Evolutionary conservation across 2,797 vertebrate genomes (phyloP).

Genomic region (Xyrichtys novacula): DNA sequence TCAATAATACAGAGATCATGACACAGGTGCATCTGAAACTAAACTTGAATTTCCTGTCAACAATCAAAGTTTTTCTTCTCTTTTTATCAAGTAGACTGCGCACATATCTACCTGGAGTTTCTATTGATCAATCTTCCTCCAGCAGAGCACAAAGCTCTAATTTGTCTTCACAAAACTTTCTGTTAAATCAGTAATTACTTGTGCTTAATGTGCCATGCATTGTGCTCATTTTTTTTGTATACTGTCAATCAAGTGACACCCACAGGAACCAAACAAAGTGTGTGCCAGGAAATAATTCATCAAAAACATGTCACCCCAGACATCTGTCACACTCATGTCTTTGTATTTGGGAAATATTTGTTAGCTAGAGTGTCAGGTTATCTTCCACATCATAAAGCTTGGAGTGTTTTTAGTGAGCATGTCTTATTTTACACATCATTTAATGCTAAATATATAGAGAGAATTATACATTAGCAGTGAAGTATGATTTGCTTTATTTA

Average conservation of each 20-base stretch:
- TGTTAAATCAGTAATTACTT: conserved; percentile 33
- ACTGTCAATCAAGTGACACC: conserved; percentile 58
- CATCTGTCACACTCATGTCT: conserved; percentile 46
- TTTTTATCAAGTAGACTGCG: conserved; percentile 8
- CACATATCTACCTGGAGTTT: not conserved
- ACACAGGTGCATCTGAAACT: not conserved
- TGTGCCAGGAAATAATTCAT: conserved; percentile 61
- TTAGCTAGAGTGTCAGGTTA: conserved; percentile 25
- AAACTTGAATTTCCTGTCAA: not conserved
- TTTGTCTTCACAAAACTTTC: conserved; percentile 23
- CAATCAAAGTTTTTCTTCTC: not conserved
- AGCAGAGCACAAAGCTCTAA: conserved; percentile 20
- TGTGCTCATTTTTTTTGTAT: conserved; percentile 23
- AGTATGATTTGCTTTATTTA: conserved; percentile 31
- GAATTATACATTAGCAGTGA: conserved; percentile 35
- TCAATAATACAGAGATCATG: not conserved
- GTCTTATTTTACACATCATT: conserved; percentile 21
- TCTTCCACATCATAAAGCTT: conserved; percentile 29
- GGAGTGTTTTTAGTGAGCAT: conserved; percentile 18
- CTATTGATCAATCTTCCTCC: conserved; percentile 4
- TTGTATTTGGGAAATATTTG: conserved; percentile 39
- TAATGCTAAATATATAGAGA: conserved; percentile 33
- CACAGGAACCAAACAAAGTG: conserved; percentile 37
- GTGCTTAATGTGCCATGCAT: conserved; percentile 17
- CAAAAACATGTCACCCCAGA: conserved; percentile 51